Percentiles rank a stretch among this genome's conserved stretches.
Conservation (phyloP, 2,888 invertebrate genomes). For the Drosophila eohydei region DNA sequence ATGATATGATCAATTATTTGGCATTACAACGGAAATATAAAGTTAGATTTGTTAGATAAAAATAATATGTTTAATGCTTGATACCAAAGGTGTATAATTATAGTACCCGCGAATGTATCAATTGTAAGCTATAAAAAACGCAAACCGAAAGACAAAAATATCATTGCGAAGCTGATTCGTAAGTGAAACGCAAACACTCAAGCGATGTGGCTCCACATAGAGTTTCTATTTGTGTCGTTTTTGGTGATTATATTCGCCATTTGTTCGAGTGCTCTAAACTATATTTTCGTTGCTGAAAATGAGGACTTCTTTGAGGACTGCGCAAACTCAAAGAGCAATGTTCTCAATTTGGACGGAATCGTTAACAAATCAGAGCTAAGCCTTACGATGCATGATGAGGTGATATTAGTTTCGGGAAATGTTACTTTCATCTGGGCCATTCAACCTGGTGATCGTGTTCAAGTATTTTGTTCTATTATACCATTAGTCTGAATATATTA, state of each 20-base stretch:
- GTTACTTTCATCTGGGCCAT: constrained; percentile 17
- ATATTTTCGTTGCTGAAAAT: not conserved
- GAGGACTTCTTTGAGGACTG: not conserved
- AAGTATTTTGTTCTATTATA: constrained; percentile 11
- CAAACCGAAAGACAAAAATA: not conserved
- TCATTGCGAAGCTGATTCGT: not conserved
- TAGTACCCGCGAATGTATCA: not conserved
- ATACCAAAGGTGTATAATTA: not conserved
- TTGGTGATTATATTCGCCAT: not conserved
- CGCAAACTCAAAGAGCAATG: not conserved
- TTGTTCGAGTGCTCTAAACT: not conserved
- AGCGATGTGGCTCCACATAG: not conserved
- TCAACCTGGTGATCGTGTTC: constrained; percentile 19
- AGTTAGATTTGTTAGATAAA: not conserved
- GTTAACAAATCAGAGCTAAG: not conserved
- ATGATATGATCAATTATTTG: not conserved
- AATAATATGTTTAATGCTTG: not conserved
- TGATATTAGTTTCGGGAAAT: constrained; percentile 11
- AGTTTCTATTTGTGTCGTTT: not conserved
- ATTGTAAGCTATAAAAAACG: not conserved
- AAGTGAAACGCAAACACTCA: not conserved
- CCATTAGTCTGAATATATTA: not conserved
- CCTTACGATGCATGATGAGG: not conserved
- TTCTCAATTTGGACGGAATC: not conserved
- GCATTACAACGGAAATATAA: not conserved